Conservation (phyloP, 2,797 vertebrate genomes). For the Anas bahamensis region DNA sequence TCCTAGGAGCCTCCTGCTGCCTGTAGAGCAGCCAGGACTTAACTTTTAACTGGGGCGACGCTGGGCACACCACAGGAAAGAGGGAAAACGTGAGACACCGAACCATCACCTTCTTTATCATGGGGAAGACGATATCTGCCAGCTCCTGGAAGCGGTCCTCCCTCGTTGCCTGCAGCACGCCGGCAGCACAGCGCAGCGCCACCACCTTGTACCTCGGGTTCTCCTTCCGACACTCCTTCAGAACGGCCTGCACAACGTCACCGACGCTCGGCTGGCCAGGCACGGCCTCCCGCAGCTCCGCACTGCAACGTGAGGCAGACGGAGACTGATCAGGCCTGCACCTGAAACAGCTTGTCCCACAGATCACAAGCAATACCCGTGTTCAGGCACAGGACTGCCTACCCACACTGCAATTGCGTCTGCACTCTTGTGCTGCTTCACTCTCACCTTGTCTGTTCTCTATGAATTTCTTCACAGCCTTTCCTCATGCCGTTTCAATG, state of each 20-base stretch:
- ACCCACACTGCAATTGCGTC: not conserved
- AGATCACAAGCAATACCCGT: not conserved
- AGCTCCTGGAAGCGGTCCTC: conserved; percentile 91
- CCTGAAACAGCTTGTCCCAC: rapidly evolving
- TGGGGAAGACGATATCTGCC: conserved; percentile 88
- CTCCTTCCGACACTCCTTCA: conserved; percentile 95
- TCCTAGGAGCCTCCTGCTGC: not conserved
- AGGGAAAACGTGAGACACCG: not conserved
- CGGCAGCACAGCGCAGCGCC: conserved; percentile 87
- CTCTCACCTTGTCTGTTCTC: not conserved
- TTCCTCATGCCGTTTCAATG: not conserved
- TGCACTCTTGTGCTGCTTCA: not conserved
- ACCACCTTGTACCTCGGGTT: conserved; percentile 91
- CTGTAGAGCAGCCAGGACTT: not conserved
- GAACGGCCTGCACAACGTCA: conserved; percentile 87
- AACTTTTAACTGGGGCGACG: not conserved
- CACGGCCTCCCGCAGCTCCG: conserved; percentile 86
- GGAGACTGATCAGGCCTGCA: not conserved
- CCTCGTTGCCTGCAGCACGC: conserved; percentile 87
- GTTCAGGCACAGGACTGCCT: not conserved
- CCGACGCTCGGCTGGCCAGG: conserved; percentile 85
- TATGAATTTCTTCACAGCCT: not conserved
- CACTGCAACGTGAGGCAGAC: conserved; percentile 72
- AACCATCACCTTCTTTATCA: conserved; percentile 92
- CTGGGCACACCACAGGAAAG: not conserved